Percentiles rank a stretch among this genome's conserved stretches.
Conservation (phyloP, 2,113 vertebrate genomes). For the Cranoglanis bouderius region DNA sequence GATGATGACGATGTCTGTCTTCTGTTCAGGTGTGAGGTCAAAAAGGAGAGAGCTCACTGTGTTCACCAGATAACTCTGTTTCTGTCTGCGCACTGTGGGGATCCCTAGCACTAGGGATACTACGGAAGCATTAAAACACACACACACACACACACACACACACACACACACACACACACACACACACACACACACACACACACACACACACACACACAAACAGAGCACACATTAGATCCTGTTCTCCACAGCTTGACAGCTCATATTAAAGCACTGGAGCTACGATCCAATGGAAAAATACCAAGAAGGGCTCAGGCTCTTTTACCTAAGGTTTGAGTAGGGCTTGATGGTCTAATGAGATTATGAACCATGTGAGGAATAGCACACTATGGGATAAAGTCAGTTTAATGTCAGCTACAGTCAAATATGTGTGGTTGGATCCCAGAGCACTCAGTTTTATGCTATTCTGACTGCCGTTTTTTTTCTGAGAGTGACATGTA, state of each 20-base stretch:
- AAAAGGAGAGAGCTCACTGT: slow-evolving; percentile 80
- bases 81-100: slow-evolving; percentile 80
- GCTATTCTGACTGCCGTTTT: not conserved
- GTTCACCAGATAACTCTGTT: slow-evolving; percentile 79
- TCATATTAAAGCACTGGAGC: not conserved
- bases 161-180: slow-evolving; percentile 12
- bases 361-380: not conserved
- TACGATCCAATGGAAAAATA: not conserved
- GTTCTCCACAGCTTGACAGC: not conserved
- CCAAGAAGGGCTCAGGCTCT: not conserved
- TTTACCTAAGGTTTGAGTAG: not conserved
- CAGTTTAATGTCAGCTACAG: not conserved
- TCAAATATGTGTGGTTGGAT: not conserved
- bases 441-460: not conserved
- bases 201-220: slow-evolving; percentile 2
- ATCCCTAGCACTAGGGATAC: slow-evolving; percentile 86
- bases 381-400: not conserved
- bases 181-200: not conserved
- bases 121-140: slow-evolving; percentile 56
- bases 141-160: not conserved
- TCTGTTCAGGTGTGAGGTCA: slow-evolving; percentile 71
- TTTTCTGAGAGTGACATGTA: not conserved
- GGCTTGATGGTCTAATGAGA: not conserved
- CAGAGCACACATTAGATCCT: not conserved
- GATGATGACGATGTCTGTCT: slow-evolving; percentile 77